Conservation (phyloP, 2,888 invertebrate species). For the Platypus cylindrus region DNA sequence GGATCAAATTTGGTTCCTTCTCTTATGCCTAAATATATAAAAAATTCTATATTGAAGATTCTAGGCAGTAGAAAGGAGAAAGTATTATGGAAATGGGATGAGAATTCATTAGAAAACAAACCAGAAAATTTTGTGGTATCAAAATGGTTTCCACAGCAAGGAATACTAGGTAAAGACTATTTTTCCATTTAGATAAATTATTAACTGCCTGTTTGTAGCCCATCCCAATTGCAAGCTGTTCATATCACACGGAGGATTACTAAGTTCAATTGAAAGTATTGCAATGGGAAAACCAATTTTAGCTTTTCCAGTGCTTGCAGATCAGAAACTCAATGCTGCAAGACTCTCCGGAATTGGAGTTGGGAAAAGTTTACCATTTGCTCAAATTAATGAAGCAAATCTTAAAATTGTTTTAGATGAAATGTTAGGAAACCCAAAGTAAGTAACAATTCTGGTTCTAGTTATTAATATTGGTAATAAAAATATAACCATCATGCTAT, state of each 20-base stretch:
- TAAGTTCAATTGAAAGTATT: conserved; percentile 37
- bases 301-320: conserved; percentile 40
- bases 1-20: conserved; percentile 46
- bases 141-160: conserved; percentile 27
- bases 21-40: conserved; percentile 40
- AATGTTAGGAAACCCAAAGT: conserved; percentile 32
- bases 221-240: conserved; percentile 7
- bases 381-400: conserved; percentile 35
- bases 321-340: conserved; percentile 39
- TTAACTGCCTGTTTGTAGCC: not conserved
- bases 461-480: no score
- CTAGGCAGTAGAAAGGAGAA: conserved; percentile 47
- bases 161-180: conserved; percentile 21
- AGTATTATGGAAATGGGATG: conserved; percentile 60
- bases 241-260: conserved; percentile 34
- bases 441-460: conserved; percentile 4
- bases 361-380: conserved; percentile 32
- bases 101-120: conserved; percentile 28
- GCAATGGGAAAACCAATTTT: conserved; percentile 38
- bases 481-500: no score
- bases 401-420: conserved; percentile 30
- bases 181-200: not conserved
- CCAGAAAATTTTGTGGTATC: conserved; percentile 33
- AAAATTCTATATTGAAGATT: conserved; percentile 41
- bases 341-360: conserved; percentile 34